phyloP scores from a whole-genome alignment of 2,888 invertebrate genomes.

The Lasiommata megera region DNA sequence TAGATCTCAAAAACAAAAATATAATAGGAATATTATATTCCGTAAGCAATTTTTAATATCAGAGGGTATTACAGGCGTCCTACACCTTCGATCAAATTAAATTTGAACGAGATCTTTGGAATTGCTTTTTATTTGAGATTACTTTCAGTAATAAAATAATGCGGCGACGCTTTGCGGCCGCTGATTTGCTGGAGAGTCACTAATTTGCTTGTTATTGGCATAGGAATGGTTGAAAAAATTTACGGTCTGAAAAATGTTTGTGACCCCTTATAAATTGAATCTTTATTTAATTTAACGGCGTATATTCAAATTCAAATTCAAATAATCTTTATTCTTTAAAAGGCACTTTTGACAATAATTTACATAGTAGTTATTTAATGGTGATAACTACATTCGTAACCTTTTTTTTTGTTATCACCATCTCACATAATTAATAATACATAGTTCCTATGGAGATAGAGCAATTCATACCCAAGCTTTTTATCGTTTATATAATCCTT shows the following conservation, averaged over 20 bases:
- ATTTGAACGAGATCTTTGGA: constrained; percentile 16
- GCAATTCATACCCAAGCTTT: too few species aligned
- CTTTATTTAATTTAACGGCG: too few species aligned
- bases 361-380: too few species aligned
- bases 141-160: constrained; percentile 12
- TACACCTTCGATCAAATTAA: constrained; percentile 15
- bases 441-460: too few species aligned
- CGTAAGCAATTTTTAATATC: constrained; percentile 12
- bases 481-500: too few species aligned
- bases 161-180: not conserved
- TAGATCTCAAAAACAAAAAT: not conserved
- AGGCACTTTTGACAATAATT: too few species aligned
- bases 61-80: constrained; percentile 2
- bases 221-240: not conserved
- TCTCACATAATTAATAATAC: too few species aligned
- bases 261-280: not conserved
- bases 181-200: constrained; percentile 39
- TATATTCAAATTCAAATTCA: too few species aligned
- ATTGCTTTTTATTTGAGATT: constrained; percentile 19
- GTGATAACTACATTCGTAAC: too few species aligned
- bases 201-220: constrained; percentile 65
- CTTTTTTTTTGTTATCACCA: too few species aligned
- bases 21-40: constrained; percentile 5
- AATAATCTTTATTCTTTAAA: too few species aligned
- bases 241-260: constrained; percentile 19